A percentile compares a stretch with the other conserved stretches of the same genome.
These are phyloP conservation scores for Apis laboriosa DNA, from an alignment of 1,140 invertebrate genomes.

Conservation along the genomic window DNA sequence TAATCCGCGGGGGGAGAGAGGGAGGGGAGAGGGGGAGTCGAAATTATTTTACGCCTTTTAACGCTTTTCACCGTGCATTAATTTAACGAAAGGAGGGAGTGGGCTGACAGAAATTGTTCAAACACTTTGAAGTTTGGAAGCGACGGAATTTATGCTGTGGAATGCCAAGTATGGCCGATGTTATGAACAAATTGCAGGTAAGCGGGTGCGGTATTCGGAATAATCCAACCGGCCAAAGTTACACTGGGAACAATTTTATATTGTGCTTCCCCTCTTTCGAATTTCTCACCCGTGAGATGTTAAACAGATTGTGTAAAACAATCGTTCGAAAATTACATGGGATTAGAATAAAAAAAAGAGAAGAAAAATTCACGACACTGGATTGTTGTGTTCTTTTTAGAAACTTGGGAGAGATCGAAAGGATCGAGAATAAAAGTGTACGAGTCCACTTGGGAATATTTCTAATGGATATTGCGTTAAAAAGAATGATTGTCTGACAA, in stretches of 20 bases:
- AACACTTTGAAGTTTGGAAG: conserved; percentile 50
- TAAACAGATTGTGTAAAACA: neutral
- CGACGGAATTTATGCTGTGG: conserved; percentile 46
- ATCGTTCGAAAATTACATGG: too few species aligned
- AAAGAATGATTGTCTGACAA: too few species aligned
- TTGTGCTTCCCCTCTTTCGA: neutral
- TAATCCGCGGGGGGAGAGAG: too few species aligned
- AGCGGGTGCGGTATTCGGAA: conserved; percentile 23
- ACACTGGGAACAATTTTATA: neutral
- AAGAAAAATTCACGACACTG: too few species aligned
- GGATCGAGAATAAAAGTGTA: too few species aligned
- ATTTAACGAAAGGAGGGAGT: neutral
- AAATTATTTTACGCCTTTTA: neutral
- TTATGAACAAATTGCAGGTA: conserved; percentile 50
- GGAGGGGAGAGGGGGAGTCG: too few species aligned
- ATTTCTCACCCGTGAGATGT: neutral
- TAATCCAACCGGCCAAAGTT: neutral
- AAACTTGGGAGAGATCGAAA: too few species aligned
- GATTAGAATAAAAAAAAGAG: too few species aligned
- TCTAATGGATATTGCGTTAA: too few species aligned
- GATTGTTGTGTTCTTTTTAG: too few species aligned
- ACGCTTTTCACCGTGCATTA: too few species aligned
- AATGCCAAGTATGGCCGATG: conserved; percentile 40
- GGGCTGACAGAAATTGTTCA: conserved; percentile 22
- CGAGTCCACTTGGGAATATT: too few species aligned